Evolutionary conservation across 2,113 vertebrate species (phyloP), one percentile per base, ranked within the genome.

Genomic region (Piliocolobus tephrosceles): DNA sequence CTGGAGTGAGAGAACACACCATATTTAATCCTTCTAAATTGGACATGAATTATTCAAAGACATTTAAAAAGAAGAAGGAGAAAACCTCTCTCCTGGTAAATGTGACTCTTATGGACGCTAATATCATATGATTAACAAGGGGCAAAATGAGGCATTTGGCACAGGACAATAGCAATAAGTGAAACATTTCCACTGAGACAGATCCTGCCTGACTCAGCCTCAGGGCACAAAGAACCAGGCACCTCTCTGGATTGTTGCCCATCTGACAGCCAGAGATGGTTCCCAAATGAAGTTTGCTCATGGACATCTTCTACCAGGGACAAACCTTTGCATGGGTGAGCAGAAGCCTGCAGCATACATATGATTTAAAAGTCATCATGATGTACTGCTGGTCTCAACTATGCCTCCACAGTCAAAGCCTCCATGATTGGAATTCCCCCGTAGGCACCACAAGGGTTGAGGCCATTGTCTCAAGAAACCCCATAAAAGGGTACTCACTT

Each of bases 11-110:
- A 98, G 92, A 98, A 97, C 98, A 98, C 75, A 91, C 91, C 97
- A 98, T 97, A 98, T 97, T 98, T 98, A 98, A 98, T 98, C 95
- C 96, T 98, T 97, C 95, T 97, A 98, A 98, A 97, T 97, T 98
- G 92, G 91, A 91, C 91, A 98, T 98, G 95, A 98, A 98, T 98
- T 98, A 98, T 98, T 98, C 97, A 98, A 81, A 98, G 84, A 97
- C 96, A 97, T 86, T 64, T 75, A n/a, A 66, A 61, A 86, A 96
- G 91, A 85, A 83, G n/a, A 45, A 45, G 68, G 76, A 85, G 50
- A 93, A 95, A 97, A 97, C n/a, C 90, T 84, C n/a, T 98, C 85
- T 97, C 6, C 0, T 66, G 97, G 91, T 78, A 98, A 97, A 97
- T 96, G 91, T 96, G 95, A 94, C 12, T 94, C 97, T 66, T 88